A percentile compares a stretch with the other conserved stretches of the same genome.
These are phyloP conservation scores for Carassius auratus DNA, from an alignment of 2,113 vertebrate genomes.

Conservation along the genomic window DNA sequence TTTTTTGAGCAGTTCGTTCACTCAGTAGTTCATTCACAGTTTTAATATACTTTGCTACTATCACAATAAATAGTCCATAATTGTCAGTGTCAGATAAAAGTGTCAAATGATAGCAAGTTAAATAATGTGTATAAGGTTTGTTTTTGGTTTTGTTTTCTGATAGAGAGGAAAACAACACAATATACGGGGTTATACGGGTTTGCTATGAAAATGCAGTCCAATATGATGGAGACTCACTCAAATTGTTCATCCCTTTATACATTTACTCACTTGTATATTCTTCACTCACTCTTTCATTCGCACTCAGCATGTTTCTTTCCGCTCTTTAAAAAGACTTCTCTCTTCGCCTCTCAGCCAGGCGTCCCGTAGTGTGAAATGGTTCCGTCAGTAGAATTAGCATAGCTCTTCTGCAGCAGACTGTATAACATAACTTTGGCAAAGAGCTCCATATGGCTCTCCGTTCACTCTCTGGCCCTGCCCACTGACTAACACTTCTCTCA, in stretches of 20 bases:
- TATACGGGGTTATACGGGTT: neutral
- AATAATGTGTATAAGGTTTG: neutral
- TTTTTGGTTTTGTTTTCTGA: neutral
- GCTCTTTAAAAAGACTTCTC: conserved; percentile 23
- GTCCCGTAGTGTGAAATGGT: conserved; percentile 53
- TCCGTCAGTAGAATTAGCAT: conserved; percentile 49
- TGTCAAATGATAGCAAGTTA: too few relatives aligned
- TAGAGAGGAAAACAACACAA: neutral
- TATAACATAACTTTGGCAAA: conserved; percentile 55
- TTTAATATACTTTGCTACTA: too few relatives aligned
- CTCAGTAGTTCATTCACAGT: too few relatives aligned
- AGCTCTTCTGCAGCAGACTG: conserved; percentile 56
- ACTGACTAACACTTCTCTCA: conserved; percentile 52
- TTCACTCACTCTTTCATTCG: conserved; percentile 1
- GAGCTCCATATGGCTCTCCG: conserved; percentile 55
- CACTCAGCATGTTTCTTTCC: conserved; percentile 8
- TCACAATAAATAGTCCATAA: too few relatives aligned
- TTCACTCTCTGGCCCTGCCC: conserved; percentile 37
- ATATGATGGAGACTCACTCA: neutral
- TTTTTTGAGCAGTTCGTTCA: too few relatives aligned
- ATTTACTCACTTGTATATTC: neutral
- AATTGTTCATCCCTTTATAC: neutral
- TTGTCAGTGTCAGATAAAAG: too few relatives aligned
- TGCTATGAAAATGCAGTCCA: too few relatives aligned
- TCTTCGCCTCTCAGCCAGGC: conserved; percentile 33